Base-by-base conservation (phyloP, 2,888 invertebrate genomes). In the Allacma fusca region DNA sequence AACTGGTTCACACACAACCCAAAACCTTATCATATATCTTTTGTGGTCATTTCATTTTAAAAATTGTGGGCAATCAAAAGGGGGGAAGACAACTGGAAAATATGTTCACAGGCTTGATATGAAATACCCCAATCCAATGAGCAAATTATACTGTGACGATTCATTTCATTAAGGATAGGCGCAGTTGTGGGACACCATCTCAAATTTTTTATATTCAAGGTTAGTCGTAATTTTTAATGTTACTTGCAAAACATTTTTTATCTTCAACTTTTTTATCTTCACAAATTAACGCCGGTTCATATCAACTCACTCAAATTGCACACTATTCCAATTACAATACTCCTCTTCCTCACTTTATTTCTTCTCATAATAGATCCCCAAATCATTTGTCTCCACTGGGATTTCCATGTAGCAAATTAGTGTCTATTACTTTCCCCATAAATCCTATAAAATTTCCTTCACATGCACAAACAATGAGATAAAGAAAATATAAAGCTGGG, bases 1-100 rank as follows among this genome's bases (percentile, higher is more conserved):
- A 73, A 73, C 73, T 73, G 73, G 73, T 73, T 73, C 73, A 73
- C 72, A 59, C 72, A 72, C 59, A 59, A 24, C 57, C 23, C 29
- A 4, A 71, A 71, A 71, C 71, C 71, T 71, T 29, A 26, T 71
- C 71, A 57, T 71, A 50, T 71, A 23, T 70, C 70, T 70, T 2
- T 50, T 24, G 44, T 34, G 50, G 70, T 70, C 44, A 50, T 70
- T 70, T 70, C 70, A 70, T 70, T 44, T 57, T 19, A 28, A 71
- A 71, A 71, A 44, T 57, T 28, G 44, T 50, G 59, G 26, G 23
- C 12, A 70, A 12, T 29, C n/a, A 50, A 50, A 50, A 50, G 34
- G 9, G 34, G 16, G 50, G 19, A 16, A 50, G 4, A 50, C 19
- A n/a, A 16, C 34, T 50, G 50, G 50, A 16, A 50, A n/a, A 50